Percentiles rank a stretch among this genome's conserved stretches.
Evolutionary conservation across 2,797 vertebrate species (phyloP).

Genomic region (Neomorphus geoffroyi): DNA sequence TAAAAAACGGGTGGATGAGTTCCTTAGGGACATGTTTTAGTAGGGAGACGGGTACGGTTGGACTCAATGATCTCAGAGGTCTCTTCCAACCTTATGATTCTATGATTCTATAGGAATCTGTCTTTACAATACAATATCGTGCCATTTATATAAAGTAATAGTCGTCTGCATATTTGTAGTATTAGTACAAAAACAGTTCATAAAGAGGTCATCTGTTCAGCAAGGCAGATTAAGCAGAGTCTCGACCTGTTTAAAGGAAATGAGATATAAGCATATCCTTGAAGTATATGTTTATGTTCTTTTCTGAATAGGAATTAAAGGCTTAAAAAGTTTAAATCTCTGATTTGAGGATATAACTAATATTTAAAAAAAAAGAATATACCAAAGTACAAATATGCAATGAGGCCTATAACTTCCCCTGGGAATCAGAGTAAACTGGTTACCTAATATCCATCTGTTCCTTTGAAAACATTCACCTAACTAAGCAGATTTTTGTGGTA

Average conservation of each 20-base stretch:
- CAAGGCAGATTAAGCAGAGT: neutral
- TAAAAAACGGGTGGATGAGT: no score
- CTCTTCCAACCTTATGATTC: no score
- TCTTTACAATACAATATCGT: neutral
- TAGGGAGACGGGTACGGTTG: no score
- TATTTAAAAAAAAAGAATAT: neutral
- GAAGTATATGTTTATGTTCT: neutral
- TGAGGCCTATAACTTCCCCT: neutral
- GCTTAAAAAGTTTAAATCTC: neutral
- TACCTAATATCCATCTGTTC: neutral
- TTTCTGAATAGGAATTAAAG: neutral
- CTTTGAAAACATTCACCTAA: neutral
- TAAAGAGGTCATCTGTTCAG: neutral
- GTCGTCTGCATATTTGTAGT: neutral
- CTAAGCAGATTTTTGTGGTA: neutral
- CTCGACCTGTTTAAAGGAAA: neutral
- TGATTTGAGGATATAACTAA: neutral
- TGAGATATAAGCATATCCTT: neutral
- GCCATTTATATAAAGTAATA: neutral
- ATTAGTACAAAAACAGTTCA: neutral
- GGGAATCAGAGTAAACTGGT: neutral
- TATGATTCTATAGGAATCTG: neutral
- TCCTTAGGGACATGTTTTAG: no score
- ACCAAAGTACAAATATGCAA: neutral
- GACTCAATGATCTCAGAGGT: no score